A percentile compares a stretch with the other conserved stretches of the same genome.
phyloP scores from a whole-genome alignment of 1,140 invertebrate species.

The Eumeta japonica region DNA sequence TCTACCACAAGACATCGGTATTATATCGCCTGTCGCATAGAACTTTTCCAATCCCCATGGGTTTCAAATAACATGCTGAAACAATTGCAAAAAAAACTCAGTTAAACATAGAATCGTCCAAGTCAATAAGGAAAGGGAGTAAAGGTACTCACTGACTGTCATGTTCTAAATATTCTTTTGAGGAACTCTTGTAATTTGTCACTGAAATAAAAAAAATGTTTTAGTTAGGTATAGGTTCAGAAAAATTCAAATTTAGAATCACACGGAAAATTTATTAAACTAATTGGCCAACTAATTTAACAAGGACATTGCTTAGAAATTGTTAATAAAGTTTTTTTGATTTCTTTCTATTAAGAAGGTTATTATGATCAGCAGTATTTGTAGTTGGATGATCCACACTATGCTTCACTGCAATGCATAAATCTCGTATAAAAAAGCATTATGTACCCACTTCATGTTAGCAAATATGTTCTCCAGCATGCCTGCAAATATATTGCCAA shows the following conservation, averaged over 20 bases:
- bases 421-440: too few species aligned
- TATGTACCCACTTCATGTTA: too few species aligned
- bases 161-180: slow-evolving; percentile 66
- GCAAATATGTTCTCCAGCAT: too few species aligned
- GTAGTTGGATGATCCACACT: too few species aligned
- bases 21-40: slow-evolving; percentile 63
- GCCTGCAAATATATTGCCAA: too few species aligned
- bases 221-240: too few species aligned
- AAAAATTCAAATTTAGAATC: too few species aligned
- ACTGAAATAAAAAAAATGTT: slow-evolving; percentile 42
- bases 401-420: too few species aligned
- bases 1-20: slow-evolving; percentile 48
- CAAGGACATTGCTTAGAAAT: slow-evolving; percentile 4
- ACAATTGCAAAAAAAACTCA: slow-evolving; percentile 21
- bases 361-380: too few species aligned
- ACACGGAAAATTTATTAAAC: too few species aligned
- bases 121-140: slow-evolving; percentile 7
- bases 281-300: too few species aligned
- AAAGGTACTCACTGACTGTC: slow-evolving; percentile 69
- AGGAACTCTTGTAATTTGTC: slow-evolving; percentile 60
- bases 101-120: not conserved
- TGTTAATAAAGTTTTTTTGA: not conserved
- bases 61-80: slow-evolving; percentile 67
- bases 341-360: not conserved
- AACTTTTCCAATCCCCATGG: slow-evolving; percentile 69